phyloP scores from a whole-genome alignment of 2,797 vertebrate genomes.

The Anabas testudineus region DNA sequence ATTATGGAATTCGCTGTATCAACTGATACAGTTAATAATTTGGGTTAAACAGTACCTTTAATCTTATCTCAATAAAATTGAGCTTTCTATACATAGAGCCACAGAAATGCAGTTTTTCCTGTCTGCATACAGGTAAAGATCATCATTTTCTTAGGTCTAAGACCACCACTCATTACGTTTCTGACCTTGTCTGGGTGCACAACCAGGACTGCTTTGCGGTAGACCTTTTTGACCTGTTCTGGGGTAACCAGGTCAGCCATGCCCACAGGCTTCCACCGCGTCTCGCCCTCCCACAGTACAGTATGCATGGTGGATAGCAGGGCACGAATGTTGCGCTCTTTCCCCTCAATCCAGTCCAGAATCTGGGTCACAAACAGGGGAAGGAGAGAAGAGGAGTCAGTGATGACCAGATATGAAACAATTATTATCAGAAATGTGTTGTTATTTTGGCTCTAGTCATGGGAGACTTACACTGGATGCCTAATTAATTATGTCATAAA shows the following conservation, averaged over 20 bases:
- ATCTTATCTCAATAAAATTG: not conserved
- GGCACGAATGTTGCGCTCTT: constrained; percentile 97
- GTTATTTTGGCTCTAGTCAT: constrained; percentile 39
- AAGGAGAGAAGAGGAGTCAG: not conserved
- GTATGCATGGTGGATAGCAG: constrained; percentile 99
- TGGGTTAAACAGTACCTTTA: not conserved
- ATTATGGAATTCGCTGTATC: not conserved
- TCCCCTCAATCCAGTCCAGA: constrained; percentile 99
- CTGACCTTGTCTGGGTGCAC: constrained; percentile 98
- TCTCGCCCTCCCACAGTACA: constrained; percentile 97
- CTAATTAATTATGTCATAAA: constrained; percentile 44
- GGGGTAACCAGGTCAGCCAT: constrained; percentile 99
- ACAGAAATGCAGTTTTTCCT: not conserved
- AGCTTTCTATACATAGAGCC: not conserved
- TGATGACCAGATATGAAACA: constrained; percentile 35
- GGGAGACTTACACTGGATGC: constrained; percentile 41
- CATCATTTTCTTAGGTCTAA: not conserved
- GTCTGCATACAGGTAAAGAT: not conserved
- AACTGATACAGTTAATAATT: not conserved
- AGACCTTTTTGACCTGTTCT: constrained; percentile 98
- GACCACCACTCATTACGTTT: not conserved
- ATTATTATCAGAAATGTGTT: constrained; percentile 44
- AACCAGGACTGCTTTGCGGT: constrained; percentile 94
- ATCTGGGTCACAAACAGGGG: constrained; percentile 83
- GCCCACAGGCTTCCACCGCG: constrained; percentile 94